Evolutionary conservation across 2,113 vertebrate genomes (phyloP).

Genomic region (Oceanodroma tethys): DNA sequence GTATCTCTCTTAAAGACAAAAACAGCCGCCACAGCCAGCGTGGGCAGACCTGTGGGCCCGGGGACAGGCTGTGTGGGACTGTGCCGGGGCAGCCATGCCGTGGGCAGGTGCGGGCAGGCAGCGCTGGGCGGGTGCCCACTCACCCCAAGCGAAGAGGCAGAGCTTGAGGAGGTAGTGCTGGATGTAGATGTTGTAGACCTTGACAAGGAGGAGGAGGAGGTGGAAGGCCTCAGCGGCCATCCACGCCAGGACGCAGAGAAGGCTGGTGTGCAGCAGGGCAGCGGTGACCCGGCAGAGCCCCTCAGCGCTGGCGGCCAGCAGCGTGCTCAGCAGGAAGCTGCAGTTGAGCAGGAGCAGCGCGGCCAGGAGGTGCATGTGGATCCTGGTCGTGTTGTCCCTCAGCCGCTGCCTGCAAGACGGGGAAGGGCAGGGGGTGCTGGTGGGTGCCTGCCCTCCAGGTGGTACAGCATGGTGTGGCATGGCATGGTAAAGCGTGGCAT

Average conservation of each 20-base stretch:
- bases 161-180: background rate
- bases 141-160: background rate
- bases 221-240: background rate
- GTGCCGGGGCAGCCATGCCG: fast-evolving
- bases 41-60: background rate
- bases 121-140: background rate
- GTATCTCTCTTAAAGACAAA: background rate
- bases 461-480: background rate
- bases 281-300: background rate
- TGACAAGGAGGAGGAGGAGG: background rate
- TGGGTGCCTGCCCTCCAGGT: fast-evolving
- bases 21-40: background rate
- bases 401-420: background rate
- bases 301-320: fast-evolving
- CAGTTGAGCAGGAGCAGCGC: background rate
- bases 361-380: background rate
- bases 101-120: background rate
- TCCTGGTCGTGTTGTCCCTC: background rate
- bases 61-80: background rate
- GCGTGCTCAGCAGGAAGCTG: background rate
- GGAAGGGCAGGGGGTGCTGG: background rate
- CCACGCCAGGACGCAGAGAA: background rate
- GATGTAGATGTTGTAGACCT: background rate
- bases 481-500: background rate
- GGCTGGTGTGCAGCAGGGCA: background rate